Percentiles rank a stretch among this genome's conserved stretches.
phyloP scores from a whole-genome alignment of 2,888 invertebrate genomes.

The Aphidius colemani region DNA sequence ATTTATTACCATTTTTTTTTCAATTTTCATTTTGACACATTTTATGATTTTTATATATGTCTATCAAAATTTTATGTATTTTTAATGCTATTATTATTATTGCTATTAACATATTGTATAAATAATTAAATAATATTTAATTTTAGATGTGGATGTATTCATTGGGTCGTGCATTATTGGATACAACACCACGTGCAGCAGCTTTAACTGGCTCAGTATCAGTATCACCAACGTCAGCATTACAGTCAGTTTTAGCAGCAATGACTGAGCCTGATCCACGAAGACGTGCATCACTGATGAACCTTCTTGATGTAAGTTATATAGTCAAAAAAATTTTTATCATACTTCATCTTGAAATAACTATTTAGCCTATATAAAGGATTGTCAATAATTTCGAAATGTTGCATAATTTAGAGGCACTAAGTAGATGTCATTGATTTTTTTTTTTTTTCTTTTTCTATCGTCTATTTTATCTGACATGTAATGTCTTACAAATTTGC shows the following conservation, averaged over 20 bases:
- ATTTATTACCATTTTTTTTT: neutral
- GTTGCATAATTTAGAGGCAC: neutral
- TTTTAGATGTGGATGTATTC: slow-evolving; percentile 69
- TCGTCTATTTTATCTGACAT: slow-evolving; percentile 8
- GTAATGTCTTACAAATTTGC: neutral
- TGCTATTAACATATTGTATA: neutral
- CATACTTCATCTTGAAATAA: neutral
- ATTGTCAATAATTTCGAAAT: neutral
- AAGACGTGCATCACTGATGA: slow-evolving; percentile 66
- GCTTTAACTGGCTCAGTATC: slow-evolving; percentile 60
- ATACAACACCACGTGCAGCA: slow-evolving; percentile 58
- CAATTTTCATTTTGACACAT: neutral
- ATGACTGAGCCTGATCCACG: slow-evolving; percentile 65
- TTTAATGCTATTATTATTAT: neutral
- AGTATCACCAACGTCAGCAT: slow-evolving; percentile 62
- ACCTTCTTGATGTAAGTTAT: slow-evolving; percentile 66
- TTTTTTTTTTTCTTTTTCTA: neutral
- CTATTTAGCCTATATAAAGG: neutral
- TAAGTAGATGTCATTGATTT: slow-evolving; percentile 12
- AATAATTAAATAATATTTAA: slow-evolving; percentile 26
- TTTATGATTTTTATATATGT: too few relatives aligned
- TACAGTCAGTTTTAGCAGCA: slow-evolving; percentile 63
- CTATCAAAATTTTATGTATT: too few relatives aligned
- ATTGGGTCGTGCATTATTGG: slow-evolving; percentile 64
- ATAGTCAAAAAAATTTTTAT: neutral